Conservation (phyloP, 2,113 vertebrate species). For the Scortum barcoo region DNA sequence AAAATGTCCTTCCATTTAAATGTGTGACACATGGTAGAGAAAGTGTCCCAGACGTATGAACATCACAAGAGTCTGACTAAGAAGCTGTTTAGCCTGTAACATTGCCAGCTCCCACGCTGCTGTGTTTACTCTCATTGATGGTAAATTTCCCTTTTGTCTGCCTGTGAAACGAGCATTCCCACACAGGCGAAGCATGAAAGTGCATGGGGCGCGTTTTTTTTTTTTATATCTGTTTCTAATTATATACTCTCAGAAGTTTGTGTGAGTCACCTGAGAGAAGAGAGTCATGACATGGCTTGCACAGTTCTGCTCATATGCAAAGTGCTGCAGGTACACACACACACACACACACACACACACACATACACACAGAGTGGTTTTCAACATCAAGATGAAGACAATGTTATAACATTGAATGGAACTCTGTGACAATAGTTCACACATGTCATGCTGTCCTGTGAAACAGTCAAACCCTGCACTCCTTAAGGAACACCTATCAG, state of each 20-base stretch:
- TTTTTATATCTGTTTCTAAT: conserved; percentile 52
- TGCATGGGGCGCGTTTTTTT: conserved; percentile 23
- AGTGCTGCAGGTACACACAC: conserved; percentile 16
- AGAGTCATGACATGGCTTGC: conserved; percentile 23
- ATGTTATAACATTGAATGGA: conserved; percentile 31
- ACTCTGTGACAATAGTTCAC: conserved; percentile 2
- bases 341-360: neutral
- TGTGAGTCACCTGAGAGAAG: conserved; percentile 52
- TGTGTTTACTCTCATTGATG: conserved; percentile 59
- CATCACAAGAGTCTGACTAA: conserved; percentile 38
- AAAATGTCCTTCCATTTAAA: conserved; percentile 18
- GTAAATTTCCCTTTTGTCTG: conserved; percentile 57
- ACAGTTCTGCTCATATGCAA: conserved; percentile 1
- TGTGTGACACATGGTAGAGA: conserved; percentile 35
- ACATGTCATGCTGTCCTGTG: conserved; percentile 14
- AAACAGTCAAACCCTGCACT: conserved; percentile 17
- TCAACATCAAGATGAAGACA: neutral
- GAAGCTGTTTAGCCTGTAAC: neutral
- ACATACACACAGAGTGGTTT: neutral
- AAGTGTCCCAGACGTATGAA: conserved; percentile 47
- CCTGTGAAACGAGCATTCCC: conserved; percentile 52
- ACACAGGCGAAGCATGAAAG: conserved; percentile 44
- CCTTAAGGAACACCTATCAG: conserved; percentile 8
- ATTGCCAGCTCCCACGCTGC: conserved; percentile 39
- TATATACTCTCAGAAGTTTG: conserved; percentile 23